phyloP scores from a whole-genome alignment of 2,888 invertebrate genomes.

The Watsonalla binaria region DNA sequence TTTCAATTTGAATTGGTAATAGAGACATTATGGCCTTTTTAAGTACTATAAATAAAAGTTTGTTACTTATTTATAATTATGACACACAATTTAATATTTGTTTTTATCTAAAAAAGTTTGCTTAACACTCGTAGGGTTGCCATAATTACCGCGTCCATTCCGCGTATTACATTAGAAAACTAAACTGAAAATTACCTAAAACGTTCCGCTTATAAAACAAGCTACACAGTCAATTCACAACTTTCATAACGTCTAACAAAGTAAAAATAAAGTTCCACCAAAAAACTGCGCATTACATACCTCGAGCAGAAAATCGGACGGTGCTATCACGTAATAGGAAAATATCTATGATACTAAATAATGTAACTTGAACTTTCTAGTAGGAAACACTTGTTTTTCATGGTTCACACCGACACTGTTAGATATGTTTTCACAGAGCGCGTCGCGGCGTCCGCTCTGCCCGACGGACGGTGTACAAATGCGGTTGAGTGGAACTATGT shows the following conservation, averaged over 20 bases:
- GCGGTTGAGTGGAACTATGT: slow-evolving; percentile 72
- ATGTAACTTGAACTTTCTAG: neutral
- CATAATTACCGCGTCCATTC: too few relatives aligned
- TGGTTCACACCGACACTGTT: slow-evolving; percentile 33
- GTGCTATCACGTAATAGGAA: slow-evolving; percentile 12
- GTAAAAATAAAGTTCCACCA: slow-evolving; percentile 20
- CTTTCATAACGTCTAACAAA: slow-evolving; percentile 11
- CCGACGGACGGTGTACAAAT: slow-evolving; percentile 56
- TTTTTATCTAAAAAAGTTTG: too few relatives aligned
- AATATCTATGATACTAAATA: slow-evolving; percentile 3
- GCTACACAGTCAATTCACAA: neutral
- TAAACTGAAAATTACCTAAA: too few relatives aligned
- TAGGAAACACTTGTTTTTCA: slow-evolving; percentile 1
- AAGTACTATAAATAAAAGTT: too few relatives aligned
- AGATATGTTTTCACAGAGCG: slow-evolving; percentile 20
- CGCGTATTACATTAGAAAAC: too few relatives aligned
- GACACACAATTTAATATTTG: too few relatives aligned
- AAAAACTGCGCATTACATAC: slow-evolving; percentile 26
- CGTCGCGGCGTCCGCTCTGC: slow-evolving; percentile 43
- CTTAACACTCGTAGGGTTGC: too few relatives aligned
- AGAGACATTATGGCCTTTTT: too few relatives aligned
- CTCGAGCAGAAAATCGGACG: slow-evolving; percentile 19
- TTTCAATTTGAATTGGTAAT: too few relatives aligned
- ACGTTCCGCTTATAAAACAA: too few relatives aligned
- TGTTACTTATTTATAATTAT: too few relatives aligned